Evolutionary conservation across 2,113 vertebrate genomes (phyloP), one percentile per base, ranked within the genome.

Genomic region (Aplodontia rufa): DNA sequence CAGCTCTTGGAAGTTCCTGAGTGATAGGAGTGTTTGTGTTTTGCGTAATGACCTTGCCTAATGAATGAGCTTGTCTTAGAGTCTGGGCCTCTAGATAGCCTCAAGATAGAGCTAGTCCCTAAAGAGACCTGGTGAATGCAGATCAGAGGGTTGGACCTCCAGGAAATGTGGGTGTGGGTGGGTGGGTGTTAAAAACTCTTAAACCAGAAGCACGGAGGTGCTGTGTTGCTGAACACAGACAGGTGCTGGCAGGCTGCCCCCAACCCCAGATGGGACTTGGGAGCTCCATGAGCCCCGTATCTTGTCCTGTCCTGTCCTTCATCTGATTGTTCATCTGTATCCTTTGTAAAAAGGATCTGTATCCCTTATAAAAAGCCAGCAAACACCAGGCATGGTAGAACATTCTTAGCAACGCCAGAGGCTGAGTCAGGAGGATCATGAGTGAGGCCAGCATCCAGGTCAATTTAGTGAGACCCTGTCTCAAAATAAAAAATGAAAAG

Each of bases 241-340:
- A 28, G n/a, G 13, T 58, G n/a, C 24, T 79, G 20, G 12, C 6
- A 37, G 53, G 53, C 6, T 58, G 53, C 6, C 24, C 28, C n/a
- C n/a, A n/a, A n/a, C n/a, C 30, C 45, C 1, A 17, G 10, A 26
- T 1, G 35, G 30, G 11, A 8, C 78, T 4, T 7, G 5, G 8
- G 45, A 51, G 28, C 58, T 47, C 32, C 2, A 6, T 9, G 6
- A 17, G 10, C 69, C 40, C 35, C 66, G 12, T 6, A 53, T 10
- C 8, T 68, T 24, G 13, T 35, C 60, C 45, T 68, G 17, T 32
- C 9, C 9, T 68, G 45, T 19, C 62, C 32, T 37, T n/a, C 10
- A 53, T 32, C 14, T 30, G 22, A 32, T 8, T 17, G 1, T 24
- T 30, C 19, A n/a, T 37, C 37, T 16, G 22, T 12, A 71, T n/a